A percentile compares a stretch with the other conserved stretches of the same genome.
Evolutionary conservation across 2,888 invertebrate species (phyloP).

Genomic region (Orthosia gothica): DNA sequence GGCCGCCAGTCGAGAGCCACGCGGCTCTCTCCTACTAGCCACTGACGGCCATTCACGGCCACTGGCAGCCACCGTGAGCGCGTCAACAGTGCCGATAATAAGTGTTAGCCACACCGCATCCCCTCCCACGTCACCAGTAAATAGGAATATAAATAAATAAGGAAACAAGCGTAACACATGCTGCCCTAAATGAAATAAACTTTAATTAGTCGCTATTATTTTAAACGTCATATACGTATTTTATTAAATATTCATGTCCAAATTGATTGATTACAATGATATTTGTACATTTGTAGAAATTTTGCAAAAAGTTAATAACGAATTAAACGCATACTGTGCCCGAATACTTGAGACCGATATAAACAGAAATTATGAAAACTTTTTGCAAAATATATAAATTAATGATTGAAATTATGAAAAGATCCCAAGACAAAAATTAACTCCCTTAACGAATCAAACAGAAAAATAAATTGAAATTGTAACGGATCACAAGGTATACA

Average conservation of each 20-base stretch:
- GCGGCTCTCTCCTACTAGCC: conserved; percentile 43
- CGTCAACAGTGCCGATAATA: conserved; percentile 41
- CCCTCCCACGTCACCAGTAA: conserved; percentile 81
- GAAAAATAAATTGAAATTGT: conserved; percentile 55
- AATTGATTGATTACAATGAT: conserved; percentile 50
- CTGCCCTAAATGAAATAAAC: conserved; percentile 82
- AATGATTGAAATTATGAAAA: conserved; percentile 58
- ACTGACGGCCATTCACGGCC: conserved; percentile 10
- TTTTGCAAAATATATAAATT: conserved; percentile 65
- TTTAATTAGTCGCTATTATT: conserved; percentile 55
- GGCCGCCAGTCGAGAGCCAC: conserved; percentile 37
- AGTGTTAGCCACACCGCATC: conserved; percentile 71
- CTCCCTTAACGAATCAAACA: conserved; percentile 49
- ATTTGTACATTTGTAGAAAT: conserved; percentile 54
- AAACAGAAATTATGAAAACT: conserved; percentile 36
- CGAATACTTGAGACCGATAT: background rate
- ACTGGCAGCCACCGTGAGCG: conserved; percentile 23
- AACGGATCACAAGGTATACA: conserved; percentile 62
- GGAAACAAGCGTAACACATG: conserved; percentile 86
- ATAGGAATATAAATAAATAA: conserved; percentile 82
- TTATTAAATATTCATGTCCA: conserved; percentile 41
- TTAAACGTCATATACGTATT: conserved; percentile 34
- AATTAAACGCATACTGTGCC: conserved; percentile 9
- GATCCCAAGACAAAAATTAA: conserved; percentile 52
- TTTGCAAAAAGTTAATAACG: conserved; percentile 61